phyloP scores from a whole-genome alignment of 2,888 invertebrate species.

The Pheosia gnoma region DNA sequence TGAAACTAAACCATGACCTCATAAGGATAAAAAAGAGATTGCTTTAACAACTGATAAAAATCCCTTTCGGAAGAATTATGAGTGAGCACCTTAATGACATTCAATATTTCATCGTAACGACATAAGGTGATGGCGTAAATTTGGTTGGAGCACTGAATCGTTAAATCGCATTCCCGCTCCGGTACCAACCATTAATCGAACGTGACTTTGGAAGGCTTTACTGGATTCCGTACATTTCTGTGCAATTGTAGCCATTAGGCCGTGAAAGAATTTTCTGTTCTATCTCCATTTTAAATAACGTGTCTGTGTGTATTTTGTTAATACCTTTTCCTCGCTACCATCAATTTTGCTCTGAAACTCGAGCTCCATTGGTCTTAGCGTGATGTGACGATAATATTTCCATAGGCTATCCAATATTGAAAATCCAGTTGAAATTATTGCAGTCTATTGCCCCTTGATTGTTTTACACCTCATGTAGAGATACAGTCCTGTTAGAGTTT shows the following conservation, averaged over 20 bases:
- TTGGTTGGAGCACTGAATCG: slow-evolving; percentile 31
- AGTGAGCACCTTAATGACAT: slow-evolving; percentile 54
- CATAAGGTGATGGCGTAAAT: slow-evolving; percentile 44
- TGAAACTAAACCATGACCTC: neutral
- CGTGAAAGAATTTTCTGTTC: too few species aligned
- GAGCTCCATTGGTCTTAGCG: too few species aligned
- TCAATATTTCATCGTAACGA: slow-evolving; percentile 63
- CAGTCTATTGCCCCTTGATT: too few species aligned
- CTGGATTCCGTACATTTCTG: slow-evolving; percentile 17
- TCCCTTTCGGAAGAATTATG: slow-evolving; percentile 38
- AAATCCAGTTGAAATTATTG: too few species aligned
- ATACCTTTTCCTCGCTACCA: too few species aligned
- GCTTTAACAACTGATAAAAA: neutral
- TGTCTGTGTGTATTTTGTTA: too few species aligned
- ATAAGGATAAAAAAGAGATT: neutral
- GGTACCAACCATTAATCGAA: slow-evolving; percentile 32
- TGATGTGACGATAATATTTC: too few species aligned
- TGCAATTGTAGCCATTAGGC: slow-evolving; percentile 9
- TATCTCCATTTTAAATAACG: too few species aligned
- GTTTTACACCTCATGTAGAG: too few species aligned
- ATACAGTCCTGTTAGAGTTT: too few species aligned
- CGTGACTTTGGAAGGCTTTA: slow-evolving; percentile 19
- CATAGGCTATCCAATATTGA: too few species aligned
- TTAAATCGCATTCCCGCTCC: slow-evolving; percentile 44
- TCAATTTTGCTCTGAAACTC: too few species aligned